These are phyloP conservation scores for Orchesella cincta DNA, from an alignment of 1,140 invertebrate species.

Conservation along the genomic window DNA sequence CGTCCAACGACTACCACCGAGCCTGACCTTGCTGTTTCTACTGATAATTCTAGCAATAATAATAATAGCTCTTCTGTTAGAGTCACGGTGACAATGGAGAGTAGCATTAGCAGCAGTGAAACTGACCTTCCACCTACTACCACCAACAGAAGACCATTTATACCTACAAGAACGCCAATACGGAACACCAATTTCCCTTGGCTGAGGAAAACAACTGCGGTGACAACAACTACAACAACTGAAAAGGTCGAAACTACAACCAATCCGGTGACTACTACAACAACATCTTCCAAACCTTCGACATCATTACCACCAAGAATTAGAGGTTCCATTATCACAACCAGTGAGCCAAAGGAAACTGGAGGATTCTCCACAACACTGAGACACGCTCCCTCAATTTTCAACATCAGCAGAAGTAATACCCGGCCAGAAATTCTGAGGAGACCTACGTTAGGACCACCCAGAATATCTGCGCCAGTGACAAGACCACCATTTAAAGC, in stretches of 20 bases:
- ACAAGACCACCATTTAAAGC: background rate
- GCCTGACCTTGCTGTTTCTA: background rate
- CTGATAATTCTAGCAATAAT: background rate
- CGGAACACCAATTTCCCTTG: background rate
- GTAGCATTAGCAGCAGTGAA: conserved; percentile 4
- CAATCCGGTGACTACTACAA: conserved; percentile 12
- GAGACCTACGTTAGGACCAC: conserved; percentile 9
- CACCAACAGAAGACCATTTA: background rate
- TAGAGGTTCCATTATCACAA: background rate
- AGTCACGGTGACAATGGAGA: conserved; percentile 17
- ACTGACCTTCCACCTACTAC: background rate
- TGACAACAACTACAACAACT: background rate
- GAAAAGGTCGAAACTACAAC: background rate
- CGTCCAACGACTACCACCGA: background rate
- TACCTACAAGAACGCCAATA: conserved; percentile 5
- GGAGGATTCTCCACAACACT: conserved; percentile 1
- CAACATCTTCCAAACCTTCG: background rate
- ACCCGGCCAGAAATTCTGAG: conserved; percentile 26
- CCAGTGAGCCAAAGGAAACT: conserved; percentile 13
- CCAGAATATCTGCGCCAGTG: background rate
- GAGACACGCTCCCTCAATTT: conserved; percentile 24
- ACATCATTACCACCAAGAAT: conserved; percentile 1
- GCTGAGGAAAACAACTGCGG: conserved; percentile 17
- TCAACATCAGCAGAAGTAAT: conserved; percentile 31
- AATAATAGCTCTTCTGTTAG: conserved; percentile 10